Percentiles rank a stretch among this genome's conserved stretches.
Evolutionary conservation across 2,113 vertebrate genomes (phyloP).

Genomic region (Podarcis muralis): DNA sequence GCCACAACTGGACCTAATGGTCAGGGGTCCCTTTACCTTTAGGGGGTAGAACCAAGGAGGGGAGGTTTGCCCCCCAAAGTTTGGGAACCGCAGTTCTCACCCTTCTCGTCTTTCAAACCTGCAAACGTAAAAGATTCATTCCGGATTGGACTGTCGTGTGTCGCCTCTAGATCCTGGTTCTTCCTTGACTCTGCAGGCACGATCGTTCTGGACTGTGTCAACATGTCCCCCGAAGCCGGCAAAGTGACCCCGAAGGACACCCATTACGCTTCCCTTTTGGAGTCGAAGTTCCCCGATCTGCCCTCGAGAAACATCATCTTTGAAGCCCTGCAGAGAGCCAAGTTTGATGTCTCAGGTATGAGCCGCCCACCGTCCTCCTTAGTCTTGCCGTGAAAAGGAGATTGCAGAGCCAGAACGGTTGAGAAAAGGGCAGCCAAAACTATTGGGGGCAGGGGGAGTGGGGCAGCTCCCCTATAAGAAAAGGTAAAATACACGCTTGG

Average conservation of each 20-base stretch:
- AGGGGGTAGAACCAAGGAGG: too few relatives aligned
- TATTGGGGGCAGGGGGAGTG: too few relatives aligned
- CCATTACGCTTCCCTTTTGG: conserved; percentile 73
- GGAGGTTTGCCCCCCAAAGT: too few relatives aligned
- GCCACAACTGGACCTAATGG: too few relatives aligned
- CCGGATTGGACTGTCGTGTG: too few relatives aligned
- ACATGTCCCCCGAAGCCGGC: conserved; percentile 87
- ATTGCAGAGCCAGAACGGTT: too few relatives aligned
- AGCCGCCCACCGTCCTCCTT: too few relatives aligned
- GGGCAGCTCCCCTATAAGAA: too few relatives aligned
- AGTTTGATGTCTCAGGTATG: conserved; percentile 90
- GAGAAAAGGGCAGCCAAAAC: too few relatives aligned
- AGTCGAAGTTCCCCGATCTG: conserved; percentile 82
- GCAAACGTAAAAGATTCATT: not conserved
- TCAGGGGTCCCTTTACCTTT: too few relatives aligned
- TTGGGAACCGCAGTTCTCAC: not conserved
- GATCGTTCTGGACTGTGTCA: conserved; percentile 90
- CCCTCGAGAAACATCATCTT: conserved; percentile 79
- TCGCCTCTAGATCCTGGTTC: not conserved
- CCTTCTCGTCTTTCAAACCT: not conserved
- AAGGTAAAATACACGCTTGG: too few relatives aligned
- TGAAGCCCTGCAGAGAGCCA: conserved; percentile 82
- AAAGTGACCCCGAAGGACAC: conserved; percentile 88
- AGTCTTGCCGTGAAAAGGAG: too few relatives aligned
- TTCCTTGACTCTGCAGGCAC: conserved; percentile 71